Conservation (phyloP, 2,113 vertebrate species). For the Oenanthe melanoleuca region DNA sequence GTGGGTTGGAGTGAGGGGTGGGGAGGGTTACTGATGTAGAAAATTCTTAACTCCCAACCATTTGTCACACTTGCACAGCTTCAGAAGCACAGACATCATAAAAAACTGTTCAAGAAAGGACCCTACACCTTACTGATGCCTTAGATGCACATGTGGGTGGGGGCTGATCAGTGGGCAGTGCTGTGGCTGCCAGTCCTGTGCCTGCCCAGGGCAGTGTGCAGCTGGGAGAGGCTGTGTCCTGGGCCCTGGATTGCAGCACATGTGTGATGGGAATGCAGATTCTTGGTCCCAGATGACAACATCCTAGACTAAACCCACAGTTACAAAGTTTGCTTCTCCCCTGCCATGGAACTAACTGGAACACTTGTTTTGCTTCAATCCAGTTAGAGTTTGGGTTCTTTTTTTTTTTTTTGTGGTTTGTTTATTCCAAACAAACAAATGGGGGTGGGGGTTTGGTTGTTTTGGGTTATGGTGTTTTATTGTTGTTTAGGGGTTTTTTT, state of each 20-base stretch:
- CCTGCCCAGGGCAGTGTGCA: neutral
- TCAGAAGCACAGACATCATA: neutral
- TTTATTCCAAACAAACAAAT: neutral
- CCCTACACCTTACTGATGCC: rapidly evolving
- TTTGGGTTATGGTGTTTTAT: neutral
- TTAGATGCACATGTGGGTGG: neutral
- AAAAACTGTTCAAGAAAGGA: neutral
- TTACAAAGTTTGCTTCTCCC: neutral
- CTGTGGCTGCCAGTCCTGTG: neutral
- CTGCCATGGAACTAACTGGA: neutral
- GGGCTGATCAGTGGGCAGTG: neutral
- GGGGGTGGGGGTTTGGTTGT: rapidly evolving
- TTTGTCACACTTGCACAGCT: neutral
- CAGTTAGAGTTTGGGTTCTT: neutral
- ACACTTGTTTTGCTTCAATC: neutral
- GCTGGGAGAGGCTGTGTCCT: neutral
- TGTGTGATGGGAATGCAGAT: neutral
- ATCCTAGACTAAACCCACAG: neutral
- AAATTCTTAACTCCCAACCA: neutral
- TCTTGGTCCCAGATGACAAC: neutral
- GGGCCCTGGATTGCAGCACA: rapidly evolving
- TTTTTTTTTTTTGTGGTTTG: neutral
- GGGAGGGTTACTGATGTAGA: neutral
- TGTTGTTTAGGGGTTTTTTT: neutral
- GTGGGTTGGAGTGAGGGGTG: neutral